phyloP scores from a whole-genome alignment of 1,140 invertebrate species.

The Trichonephila clavata region DNA sequence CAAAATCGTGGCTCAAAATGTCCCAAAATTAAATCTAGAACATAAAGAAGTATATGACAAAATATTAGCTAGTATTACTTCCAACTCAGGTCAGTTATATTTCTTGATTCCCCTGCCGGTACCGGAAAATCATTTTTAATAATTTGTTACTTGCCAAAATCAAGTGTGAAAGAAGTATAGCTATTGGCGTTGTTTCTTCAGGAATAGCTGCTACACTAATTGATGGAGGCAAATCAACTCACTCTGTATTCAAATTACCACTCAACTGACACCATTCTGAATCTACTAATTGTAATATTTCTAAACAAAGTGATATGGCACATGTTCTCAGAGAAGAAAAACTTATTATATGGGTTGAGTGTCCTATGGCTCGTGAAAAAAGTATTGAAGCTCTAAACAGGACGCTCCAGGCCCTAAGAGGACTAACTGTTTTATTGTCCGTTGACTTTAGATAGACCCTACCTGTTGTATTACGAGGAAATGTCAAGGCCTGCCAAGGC shows the following conservation, averaged over 20 bases:
- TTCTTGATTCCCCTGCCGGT: constrained; percentile 23
- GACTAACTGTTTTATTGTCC: neutral
- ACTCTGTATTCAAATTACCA: constrained; percentile 78
- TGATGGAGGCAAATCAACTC: constrained; percentile 66
- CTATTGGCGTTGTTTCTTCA: constrained; percentile 43
- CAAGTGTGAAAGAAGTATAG: constrained; percentile 11
- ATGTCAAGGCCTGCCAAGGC: too few species aligned
- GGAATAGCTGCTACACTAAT: constrained; percentile 32
- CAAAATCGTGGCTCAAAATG: too few species aligned
- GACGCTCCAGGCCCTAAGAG: neutral
- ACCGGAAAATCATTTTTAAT: constrained; percentile 39
- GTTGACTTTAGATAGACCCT: neutral
- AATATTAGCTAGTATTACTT: neutral
- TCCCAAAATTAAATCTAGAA: neutral
- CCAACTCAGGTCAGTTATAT: neutral
- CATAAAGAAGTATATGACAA: neutral
- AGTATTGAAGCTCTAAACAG: too few species aligned
- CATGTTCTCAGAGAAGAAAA: constrained; percentile 69
- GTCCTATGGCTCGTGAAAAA: constrained; percentile 77
- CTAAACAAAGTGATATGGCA: constrained; percentile 46
- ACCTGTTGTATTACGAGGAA: neutral
- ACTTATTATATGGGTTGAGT: constrained; percentile 79
- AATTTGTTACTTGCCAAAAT: constrained; percentile 8
- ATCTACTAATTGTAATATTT: constrained; percentile 61
- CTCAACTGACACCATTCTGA: constrained; percentile 14